Evolutionary conservation across 2,888 invertebrate genomes (phyloP), one percentile per base, ranked within the genome.

Genomic region (Patella depressa): DNA sequence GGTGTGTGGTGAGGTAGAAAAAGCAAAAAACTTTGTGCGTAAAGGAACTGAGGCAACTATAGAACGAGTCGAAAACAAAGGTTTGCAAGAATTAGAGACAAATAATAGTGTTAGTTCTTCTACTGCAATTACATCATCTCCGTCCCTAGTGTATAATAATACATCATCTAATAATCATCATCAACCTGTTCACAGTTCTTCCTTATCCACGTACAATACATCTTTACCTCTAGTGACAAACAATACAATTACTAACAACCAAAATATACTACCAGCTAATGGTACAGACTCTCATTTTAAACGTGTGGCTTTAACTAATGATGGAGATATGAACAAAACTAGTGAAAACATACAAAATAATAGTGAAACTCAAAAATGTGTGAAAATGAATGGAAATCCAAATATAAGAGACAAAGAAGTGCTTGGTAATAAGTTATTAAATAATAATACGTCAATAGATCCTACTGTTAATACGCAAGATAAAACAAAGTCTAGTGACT

Each of bases 1-100:
- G 78, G 84, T 86, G 19, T 85, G 85, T 81, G 85, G 83, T 15
- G 81, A 84, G 59, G 81, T 84, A 5, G 85, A 86, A 72, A 72
- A 82, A 70, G 85, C 84, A 69, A 80, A 84, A 78, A 82, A 84
- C 80, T 78, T 85, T 59, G n/a, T 53, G 53, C 53, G 15, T 53
- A 72, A 53, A 19, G 65, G 19, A 19, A 24, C 65, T 65, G 65
- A 65, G 24, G 65, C 9, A 3, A 24, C 65, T 65, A 24, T 65
- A 12, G 65, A 65, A 65, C 19, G 24, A 24, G 24, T 65, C 2
- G 11, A 65, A 24, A 9, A 65, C 24, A 65, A 65, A 65, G 65
- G 65, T 65, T 19, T 65, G 24, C 65, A 65, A 65, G 65, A 65
- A 19, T 9, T 9, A 45, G 45, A 45, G 45, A 45, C 45, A 45